These are phyloP conservation scores for Macquaria australasica DNA, from an alignment of 2,113 vertebrate genomes.

Conservation along the genomic window DNA sequence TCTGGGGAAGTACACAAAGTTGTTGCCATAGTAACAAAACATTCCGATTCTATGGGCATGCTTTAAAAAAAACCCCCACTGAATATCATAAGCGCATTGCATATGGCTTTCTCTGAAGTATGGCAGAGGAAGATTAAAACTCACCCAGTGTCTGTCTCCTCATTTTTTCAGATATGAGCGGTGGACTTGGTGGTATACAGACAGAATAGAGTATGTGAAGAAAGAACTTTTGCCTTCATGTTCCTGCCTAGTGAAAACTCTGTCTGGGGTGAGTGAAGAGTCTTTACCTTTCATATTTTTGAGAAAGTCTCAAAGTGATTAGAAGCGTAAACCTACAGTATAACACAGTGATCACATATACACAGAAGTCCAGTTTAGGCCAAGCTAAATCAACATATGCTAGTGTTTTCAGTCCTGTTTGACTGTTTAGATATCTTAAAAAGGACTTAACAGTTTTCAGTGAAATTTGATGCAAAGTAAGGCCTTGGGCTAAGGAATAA, in stretches of 20 bases:
- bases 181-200: background rate
- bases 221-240: slow-evolving; percentile 11
- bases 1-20: slow-evolving; percentile 16
- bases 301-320: background rate
- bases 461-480: background rate
- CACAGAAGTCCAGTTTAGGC: background rate
- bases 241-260: background rate
- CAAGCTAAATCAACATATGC: background rate
- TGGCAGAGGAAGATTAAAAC: slow-evolving; percentile 25
- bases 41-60: slow-evolving; percentile 15
- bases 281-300: background rate
- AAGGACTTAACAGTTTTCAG: background rate
- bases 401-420: background rate
- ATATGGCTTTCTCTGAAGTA: slow-evolving; percentile 1
- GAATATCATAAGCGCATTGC: background rate
- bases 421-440: background rate
- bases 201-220: slow-evolving; percentile 8
- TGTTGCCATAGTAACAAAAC: slow-evolving; percentile 66
- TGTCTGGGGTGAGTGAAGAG: background rate
- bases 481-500: background rate
- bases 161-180: background rate
- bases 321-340: background rate
- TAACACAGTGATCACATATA: background rate
- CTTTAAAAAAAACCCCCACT: slow-evolving; percentile 11
- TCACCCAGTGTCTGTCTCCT: slow-evolving; percentile 6